phyloP scores from a whole-genome alignment of 2,797 vertebrate species.

The Strix occidentalis region DNA sequence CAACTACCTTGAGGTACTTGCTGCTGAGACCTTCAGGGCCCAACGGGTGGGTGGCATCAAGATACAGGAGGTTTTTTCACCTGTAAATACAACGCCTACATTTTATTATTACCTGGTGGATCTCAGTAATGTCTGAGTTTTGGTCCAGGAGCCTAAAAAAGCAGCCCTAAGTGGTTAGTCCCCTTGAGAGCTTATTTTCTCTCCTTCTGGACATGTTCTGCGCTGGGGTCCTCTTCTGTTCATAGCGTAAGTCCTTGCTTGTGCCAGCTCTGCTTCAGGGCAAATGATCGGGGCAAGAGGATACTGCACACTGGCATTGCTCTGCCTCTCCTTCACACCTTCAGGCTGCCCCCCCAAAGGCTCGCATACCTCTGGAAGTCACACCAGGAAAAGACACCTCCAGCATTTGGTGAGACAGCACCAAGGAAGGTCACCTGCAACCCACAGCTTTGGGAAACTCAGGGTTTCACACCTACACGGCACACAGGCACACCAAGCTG shows the following conservation, averaged over 20 bases:
- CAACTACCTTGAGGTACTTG: background rate
- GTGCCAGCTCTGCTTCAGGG: background rate
- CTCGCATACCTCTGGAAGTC: accelerated
- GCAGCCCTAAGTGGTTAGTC: background rate
- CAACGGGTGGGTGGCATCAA: accelerated
- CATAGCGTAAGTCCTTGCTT: background rate
- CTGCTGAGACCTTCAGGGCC: background rate
- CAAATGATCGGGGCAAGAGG: background rate
- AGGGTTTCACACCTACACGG: background rate
- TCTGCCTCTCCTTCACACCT: background rate
- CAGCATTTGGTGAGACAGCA: background rate
- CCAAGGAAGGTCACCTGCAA: background rate
- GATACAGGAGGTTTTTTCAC: background rate
- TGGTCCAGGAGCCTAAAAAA: background rate
- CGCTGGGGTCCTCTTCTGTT: background rate
- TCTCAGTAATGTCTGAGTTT: background rate
- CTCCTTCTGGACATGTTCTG: background rate
- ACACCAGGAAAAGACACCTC: background rate
- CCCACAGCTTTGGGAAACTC: background rate
- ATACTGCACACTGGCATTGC: accelerated
- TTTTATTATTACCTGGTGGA: background rate
- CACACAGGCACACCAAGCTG: background rate
- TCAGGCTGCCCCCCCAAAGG: background rate
- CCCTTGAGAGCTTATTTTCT: background rate
- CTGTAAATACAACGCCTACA: background rate